phyloP scores from a whole-genome alignment of 2,888 invertebrate species.

The Protodeltote pygarga region DNA sequence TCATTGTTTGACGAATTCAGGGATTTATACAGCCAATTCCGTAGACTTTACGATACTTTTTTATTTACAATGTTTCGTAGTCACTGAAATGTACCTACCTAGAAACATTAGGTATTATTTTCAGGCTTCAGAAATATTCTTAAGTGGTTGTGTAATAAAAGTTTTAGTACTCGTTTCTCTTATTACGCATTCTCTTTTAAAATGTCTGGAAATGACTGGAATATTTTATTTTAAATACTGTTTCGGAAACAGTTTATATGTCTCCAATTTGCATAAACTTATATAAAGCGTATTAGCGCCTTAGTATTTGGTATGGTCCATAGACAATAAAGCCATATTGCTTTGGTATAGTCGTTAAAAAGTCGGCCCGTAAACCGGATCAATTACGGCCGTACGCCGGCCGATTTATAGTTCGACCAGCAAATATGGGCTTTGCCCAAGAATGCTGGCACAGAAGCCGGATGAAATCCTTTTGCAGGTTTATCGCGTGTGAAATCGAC shows the following conservation, averaged over 20 bases:
- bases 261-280: constrained; percentile 52
- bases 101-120: too few relatives aligned
- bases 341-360: constrained; percentile 62
- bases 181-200: constrained; percentile 1
- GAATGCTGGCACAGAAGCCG: constrained; percentile 52
- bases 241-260: constrained; percentile 33
- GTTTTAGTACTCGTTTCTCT: not conserved
- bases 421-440: constrained; percentile 29
- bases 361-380: constrained; percentile 67
- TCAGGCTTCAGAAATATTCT: not conserved
- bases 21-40: not conserved
- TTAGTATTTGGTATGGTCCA: constrained; percentile 43
- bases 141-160: constrained; percentile 1
- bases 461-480: constrained; percentile 66
- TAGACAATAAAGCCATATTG: constrained; percentile 32
- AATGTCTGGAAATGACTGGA: constrained; percentile 1
- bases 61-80: not conserved
- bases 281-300: too few relatives aligned
- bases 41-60: not conserved
- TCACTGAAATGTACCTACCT: too few relatives aligned
- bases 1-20: constrained; percentile 9
- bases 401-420: constrained; percentile 61
- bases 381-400: constrained; percentile 61
- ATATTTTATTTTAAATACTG: constrained; percentile 22
- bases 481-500: constrained; percentile 75